phyloP scores from a whole-genome alignment of 1,140 invertebrate species.

The Scaptomyza montana region DNA sequence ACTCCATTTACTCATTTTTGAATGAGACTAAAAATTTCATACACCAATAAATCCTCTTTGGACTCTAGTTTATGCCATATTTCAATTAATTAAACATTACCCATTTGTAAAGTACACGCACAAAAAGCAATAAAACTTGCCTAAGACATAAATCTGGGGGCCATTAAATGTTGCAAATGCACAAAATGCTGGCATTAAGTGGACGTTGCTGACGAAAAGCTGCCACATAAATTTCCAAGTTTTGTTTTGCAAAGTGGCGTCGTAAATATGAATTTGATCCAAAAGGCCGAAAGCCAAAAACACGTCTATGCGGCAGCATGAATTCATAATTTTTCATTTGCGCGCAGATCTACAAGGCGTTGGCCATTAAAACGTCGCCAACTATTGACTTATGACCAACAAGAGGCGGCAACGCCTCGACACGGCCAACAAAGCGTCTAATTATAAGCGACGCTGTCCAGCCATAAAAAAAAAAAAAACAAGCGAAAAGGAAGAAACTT shows the following conservation, averaged over 20 bases:
- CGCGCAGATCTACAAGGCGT: conserved; percentile 33
- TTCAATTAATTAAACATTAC: conserved; percentile 68
- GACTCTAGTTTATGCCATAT: conserved; percentile 24
- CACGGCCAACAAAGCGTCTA: conserved; percentile 44
- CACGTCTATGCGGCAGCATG: conserved; percentile 32
- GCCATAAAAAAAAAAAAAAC: conserved; percentile 16
- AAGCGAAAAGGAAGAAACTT: conserved; percentile 29
- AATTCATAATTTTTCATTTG: conserved; percentile 79
- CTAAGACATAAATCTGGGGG: conserved; percentile 11
- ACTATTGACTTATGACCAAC: conserved; percentile 76
- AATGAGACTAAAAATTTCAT: too few species aligned
- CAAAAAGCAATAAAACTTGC: conserved; percentile 33
- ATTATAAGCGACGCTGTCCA: conserved; percentile 54
- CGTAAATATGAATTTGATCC: conserved; percentile 55
- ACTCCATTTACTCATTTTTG: too few species aligned
- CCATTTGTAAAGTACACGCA: conserved; percentile 19
- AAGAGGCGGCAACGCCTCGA: conserved; percentile 19
- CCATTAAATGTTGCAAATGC: conserved; percentile 22
- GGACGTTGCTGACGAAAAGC: conserved; percentile 32
- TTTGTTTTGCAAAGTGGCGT: conserved; percentile 12
- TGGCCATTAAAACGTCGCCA: conserved; percentile 74
- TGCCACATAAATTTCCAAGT: conserved; percentile 33
- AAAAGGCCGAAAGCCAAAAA: background rate
- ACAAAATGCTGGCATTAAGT: conserved; percentile 3
- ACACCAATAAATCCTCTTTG: background rate